phyloP scores from a whole-genome alignment of 2,113 vertebrate genomes.

The Nothobranchius furzeri region DNA sequence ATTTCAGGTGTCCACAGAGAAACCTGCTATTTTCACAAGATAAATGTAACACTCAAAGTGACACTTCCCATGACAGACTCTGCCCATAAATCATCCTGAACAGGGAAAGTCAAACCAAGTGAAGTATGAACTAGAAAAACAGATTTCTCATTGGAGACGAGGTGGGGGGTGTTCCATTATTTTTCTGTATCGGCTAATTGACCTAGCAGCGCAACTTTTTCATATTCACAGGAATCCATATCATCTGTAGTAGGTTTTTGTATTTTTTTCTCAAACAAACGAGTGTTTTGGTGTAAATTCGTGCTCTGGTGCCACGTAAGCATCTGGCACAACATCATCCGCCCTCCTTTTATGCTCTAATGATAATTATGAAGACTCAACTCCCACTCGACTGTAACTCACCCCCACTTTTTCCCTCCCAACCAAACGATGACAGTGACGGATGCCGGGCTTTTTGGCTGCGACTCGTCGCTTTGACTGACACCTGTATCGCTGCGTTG shows the following conservation, averaged over 20 bases:
- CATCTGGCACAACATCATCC: not conserved
- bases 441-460: constrained; percentile 14
- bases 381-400: constrained; percentile 37
- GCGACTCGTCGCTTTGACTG: constrained; percentile 43
- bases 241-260: not conserved
- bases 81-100: constrained; percentile 13
- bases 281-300: not conserved
- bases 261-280: not conserved
- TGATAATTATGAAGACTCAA: constrained; percentile 48
- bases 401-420: constrained; percentile 6
- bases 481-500: constrained; percentile 48
- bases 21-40: not conserved
- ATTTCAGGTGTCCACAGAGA: not conserved
- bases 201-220: not conserved
- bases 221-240: not conserved
- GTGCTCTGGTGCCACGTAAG: no score
- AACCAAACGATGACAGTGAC: constrained; percentile 10
- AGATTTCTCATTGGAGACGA: not conserved
- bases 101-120: not conserved
- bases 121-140: not conserved
- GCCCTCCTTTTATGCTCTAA: constrained; percentile 40
- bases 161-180: not conserved
- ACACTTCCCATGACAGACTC: not conserved
- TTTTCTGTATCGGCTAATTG: not conserved
- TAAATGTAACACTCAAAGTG: not conserved